Conservation (phyloP, 2,888 invertebrate species). For the Eulithis prunata region DNA sequence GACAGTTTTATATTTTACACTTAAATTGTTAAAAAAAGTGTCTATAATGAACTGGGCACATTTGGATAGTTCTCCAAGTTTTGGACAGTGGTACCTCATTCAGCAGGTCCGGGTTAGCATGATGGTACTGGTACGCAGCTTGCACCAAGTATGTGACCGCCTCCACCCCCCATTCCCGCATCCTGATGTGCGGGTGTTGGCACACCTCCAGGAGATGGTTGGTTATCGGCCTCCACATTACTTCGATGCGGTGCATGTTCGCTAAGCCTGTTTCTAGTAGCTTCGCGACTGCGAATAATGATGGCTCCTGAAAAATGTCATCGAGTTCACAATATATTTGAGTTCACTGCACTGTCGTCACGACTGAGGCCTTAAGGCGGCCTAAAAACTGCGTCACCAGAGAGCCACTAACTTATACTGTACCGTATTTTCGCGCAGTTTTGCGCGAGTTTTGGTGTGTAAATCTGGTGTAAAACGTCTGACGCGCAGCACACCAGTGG, state of each 20-base stretch:
- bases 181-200: conserved; percentile 96
- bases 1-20: no score
- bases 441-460: no score
- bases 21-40: no score
- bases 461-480: no score
- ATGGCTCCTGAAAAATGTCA: conserved; percentile 89
- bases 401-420: no score
- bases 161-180: conserved; percentile 99
- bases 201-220: conserved; percentile 97
- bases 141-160: conserved; percentile 97
- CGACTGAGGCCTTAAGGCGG: no score
- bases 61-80: neutral
- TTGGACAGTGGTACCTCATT: conserved; percentile 87
- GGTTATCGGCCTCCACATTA: conserved; percentile 97
- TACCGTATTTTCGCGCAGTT: no score
- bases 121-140: conserved; percentile 94
- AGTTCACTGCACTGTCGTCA: no score
- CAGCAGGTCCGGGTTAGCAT: conserved; percentile 91
- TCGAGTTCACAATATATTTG: no score
- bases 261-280: conserved; percentile 98
- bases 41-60: no score
- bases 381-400: no score
- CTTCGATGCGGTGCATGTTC: conserved; percentile 96
- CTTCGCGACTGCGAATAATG: conserved; percentile 98
- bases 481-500: no score